A percentile compares a stretch with the other conserved stretches of the same genome.
phyloP scores from a whole-genome alignment of 2,113 vertebrate species.

The Hipposideros armiger region DNA sequence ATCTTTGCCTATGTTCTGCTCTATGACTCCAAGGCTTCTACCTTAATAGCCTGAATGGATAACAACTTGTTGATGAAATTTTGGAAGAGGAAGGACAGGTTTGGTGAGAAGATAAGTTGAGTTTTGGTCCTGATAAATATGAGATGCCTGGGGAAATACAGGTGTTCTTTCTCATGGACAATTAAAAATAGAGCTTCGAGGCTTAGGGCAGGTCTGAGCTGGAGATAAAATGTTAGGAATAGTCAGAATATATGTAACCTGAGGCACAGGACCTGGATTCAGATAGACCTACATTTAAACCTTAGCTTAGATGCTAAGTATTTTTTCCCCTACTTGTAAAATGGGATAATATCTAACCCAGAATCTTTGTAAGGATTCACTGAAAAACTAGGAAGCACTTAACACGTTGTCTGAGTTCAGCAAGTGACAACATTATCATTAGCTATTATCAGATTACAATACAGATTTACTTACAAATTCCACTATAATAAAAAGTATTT shows the following conservation, averaged over 20 bases:
- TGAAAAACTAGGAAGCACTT: not conserved
- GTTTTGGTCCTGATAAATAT: constrained; percentile 41
- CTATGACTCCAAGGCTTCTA: not conserved
- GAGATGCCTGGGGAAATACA: constrained; percentile 24
- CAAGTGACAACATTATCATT: constrained; percentile 36
- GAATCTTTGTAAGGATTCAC: constrained; percentile 48
- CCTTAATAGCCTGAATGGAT: not conserved
- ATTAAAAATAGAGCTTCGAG: constrained; percentile 46
- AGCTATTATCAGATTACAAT: not conserved
- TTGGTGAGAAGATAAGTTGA: constrained; percentile 33
- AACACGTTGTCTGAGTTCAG: not conserved
- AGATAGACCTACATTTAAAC: constrained; percentile 38
- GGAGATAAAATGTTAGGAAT: constrained; percentile 48
- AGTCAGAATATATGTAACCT: constrained; percentile 23
- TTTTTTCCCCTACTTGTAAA: constrained; percentile 22
- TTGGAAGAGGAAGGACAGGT: constrained; percentile 45
- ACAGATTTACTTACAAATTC: not conserved
- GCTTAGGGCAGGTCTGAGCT: constrained; percentile 25
- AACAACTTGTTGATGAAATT: constrained; percentile 44
- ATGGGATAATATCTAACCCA: constrained; percentile 24
- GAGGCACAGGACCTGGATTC: constrained; percentile 4
- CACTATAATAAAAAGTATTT: not conserved
- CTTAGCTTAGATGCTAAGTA: not conserved
- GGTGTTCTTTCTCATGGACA: not conserved
- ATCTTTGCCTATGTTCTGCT: not conserved